Percentiles rank a stretch among this genome's conserved stretches.
Evolutionary conservation across 1,140 invertebrate species (phyloP).

Genomic region (Magallana ariakensis): DNA sequence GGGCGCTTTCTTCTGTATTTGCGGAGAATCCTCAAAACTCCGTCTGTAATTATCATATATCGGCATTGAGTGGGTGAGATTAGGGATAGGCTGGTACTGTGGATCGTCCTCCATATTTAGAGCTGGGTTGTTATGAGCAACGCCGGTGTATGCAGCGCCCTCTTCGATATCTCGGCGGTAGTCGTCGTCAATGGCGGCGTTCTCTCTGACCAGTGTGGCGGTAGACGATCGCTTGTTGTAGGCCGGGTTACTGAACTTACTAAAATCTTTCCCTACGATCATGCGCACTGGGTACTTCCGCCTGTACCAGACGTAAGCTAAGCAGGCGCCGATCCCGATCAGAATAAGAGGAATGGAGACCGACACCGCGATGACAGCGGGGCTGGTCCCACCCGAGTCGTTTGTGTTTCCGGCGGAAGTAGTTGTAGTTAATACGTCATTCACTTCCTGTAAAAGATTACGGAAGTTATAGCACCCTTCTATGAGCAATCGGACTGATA

Average conservation of each 20-base stretch:
- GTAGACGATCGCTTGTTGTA: slow-evolving; percentile 66
- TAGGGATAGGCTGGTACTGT: slow-evolving; percentile 43
- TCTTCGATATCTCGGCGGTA: slow-evolving; percentile 44
- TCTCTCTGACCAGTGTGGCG: slow-evolving; percentile 55
- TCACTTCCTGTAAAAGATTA: not conserved
- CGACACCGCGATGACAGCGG: slow-evolving; percentile 57
- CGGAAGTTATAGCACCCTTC: too few relatives aligned
- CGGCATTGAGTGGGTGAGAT: not conserved
- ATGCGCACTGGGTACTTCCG: slow-evolving; percentile 77
- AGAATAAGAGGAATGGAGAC: slow-evolving; percentile 57
- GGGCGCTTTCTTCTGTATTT: not conserved
- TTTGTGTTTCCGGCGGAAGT: not conserved
- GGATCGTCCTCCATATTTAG: slow-evolving; percentile 47
- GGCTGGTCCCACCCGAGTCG: slow-evolving; percentile 19
- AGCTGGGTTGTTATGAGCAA: slow-evolving; percentile 45
- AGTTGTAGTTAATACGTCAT: not conserved
- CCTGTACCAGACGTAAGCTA: slow-evolving; percentile 69
- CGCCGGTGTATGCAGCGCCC: slow-evolving; percentile 1
- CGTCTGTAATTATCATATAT: not conserved
- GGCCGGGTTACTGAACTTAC: slow-evolving; percentile 78
- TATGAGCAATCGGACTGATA: too few relatives aligned
- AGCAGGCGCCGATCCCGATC: slow-evolving; percentile 33
- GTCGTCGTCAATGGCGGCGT: slow-evolving; percentile 45
- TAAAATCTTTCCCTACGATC: slow-evolving; percentile 77
- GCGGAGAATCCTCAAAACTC: slow-evolving; percentile 35